Evolutionary conservation across 2,888 invertebrate species (phyloP).

Genomic region (Protonemura montana): DNA sequence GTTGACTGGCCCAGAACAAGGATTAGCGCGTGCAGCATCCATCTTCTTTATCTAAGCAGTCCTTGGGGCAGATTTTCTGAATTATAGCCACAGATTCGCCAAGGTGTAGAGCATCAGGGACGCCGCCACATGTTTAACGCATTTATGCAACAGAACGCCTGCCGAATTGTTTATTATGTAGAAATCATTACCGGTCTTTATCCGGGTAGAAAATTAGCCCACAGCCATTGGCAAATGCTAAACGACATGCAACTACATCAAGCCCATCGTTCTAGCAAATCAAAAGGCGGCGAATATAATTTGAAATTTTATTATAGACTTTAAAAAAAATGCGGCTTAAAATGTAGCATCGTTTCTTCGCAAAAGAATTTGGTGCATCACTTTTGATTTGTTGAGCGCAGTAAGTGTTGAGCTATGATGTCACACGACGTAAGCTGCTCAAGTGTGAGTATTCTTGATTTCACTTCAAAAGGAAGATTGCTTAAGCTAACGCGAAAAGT

Average conservation of each 20-base stretch:
- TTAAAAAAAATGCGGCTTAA: constrained; percentile 18
- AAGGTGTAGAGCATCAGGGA: neutral
- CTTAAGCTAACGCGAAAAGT: no score
- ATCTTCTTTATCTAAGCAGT: neutral
- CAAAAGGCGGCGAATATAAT: constrained; percentile 30
- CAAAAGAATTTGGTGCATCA: neutral
- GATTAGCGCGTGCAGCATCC: neutral
- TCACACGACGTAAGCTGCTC: neutral
- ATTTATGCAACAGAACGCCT: neutral
- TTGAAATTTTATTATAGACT: constrained; percentile 27
- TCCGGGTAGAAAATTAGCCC: constrained; percentile 2
- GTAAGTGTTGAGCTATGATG: neutral
- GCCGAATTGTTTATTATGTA: constrained; percentile 12
- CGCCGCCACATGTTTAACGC: neutral
- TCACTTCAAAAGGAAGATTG: no score
- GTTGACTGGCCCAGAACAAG: neutral
- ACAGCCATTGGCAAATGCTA: neutral
- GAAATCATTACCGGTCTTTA: constrained; percentile 2
- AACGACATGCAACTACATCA: neutral
- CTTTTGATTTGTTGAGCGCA: neutral
- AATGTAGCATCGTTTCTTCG: neutral
- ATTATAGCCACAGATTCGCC: neutral
- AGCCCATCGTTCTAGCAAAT: constrained; percentile 25
- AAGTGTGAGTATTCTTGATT: neutral
- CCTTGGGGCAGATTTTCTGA: neutral